Base-by-base conservation (phyloP, 92 coral and sea anemone species). In the Epizoanthus scotinus region DNA sequence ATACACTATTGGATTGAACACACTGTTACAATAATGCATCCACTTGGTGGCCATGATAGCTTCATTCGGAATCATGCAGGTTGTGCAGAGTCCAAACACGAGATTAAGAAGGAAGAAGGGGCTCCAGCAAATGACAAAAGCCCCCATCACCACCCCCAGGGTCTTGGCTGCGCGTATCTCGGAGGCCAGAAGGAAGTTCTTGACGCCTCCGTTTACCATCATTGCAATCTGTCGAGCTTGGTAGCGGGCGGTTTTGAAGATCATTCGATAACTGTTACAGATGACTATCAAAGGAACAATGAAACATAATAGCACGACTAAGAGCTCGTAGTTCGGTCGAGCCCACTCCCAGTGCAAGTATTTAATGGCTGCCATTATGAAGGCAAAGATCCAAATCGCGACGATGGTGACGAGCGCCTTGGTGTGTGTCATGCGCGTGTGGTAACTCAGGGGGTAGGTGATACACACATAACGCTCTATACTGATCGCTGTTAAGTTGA, bases 81-180 rank as follows among this genome's bases (percentile, higher is more conserved):
- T 8, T 14, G 0, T 22, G 44, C 98, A 94, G 49, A 90, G 86
- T 17, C 90, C 98, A 64, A 67, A 92, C 72, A 90, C 90, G 17
- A 95, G 56, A 86, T 95, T 95, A 74, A 93, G 26, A 14, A 89
- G 78, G 70, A 93, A 90, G 74, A 91, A 93, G 2, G 98, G 98
- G 5, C 93, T 90, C 98, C 98, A 95, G 69, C 98, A 84, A 53
- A 95, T 82, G 8, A 95, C 88, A 64, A 95, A 95, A 0, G 98
- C 98, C 26, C 97, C 95, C 90, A 95, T 90, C 8, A 95, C 98
- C 34, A 90, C 98, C 15, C 92, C 98, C 13, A 95, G 78, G 5
- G 97, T 91, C 75, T 94, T 89, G 0, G 98, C 98, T 15, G 98
- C 98, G 62, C 97, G 91, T 52, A 95, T 86, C 82, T 95, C 98